phyloP scores from a whole-genome alignment of 2,113 vertebrate genomes.

The Dolichotis patagonum region DNA sequence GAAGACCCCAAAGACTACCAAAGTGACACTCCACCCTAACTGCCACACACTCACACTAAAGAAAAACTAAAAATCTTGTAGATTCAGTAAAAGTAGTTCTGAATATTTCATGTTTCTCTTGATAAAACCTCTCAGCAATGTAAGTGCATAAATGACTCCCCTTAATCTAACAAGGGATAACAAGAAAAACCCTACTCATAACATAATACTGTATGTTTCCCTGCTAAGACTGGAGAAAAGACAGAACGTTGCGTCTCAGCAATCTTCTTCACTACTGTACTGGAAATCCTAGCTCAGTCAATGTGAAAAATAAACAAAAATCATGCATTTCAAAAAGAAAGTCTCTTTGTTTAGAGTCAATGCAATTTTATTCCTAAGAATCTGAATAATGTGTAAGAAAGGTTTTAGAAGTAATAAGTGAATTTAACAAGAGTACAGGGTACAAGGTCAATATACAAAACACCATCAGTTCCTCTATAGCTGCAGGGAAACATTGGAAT shows the following conservation, averaged over 20 bases:
- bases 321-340: not conserved
- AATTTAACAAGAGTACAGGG: conserved; percentile 20
- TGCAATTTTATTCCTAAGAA: not conserved
- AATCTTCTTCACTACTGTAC: not conserved
- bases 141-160: not conserved
- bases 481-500: not conserved
- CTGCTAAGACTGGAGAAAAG: not conserved
- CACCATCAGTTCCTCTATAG: not conserved
- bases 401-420: not conserved
- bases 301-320: not conserved
- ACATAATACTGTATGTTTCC: not conserved
- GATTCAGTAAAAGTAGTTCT: not conserved
- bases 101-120: conserved; percentile 23
- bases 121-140: not conserved
- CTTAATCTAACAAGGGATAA: not conserved
- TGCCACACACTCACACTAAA: not conserved
- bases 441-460: not conserved
- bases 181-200: not conserved
- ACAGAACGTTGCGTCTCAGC: not conserved
- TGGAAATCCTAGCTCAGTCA: not conserved
- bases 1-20: not conserved
- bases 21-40: not conserved
- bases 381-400: not conserved
- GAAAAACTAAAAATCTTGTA: not conserved
- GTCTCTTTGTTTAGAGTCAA: not conserved